Evolutionary conservation across 2,113 vertebrate genomes (phyloP).

Genomic region (Nycticebus coucang): DNA sequence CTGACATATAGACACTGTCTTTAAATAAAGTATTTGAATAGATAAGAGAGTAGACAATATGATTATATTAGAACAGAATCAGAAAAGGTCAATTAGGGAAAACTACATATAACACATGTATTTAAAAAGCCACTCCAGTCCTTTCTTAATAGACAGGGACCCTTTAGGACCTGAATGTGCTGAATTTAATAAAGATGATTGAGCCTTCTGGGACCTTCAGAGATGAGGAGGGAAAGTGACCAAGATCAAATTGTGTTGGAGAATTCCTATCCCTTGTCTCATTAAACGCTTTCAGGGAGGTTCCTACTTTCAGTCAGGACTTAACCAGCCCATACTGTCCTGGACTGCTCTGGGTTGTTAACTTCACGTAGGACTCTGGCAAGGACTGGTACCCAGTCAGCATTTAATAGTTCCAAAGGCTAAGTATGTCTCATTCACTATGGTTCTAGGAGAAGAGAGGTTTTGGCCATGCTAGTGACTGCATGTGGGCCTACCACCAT

Average conservation of each 20-base stretch:
- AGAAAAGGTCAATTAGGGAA: not conserved
- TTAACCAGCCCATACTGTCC: not conserved
- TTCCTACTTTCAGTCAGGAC: not conserved
- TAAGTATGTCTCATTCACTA: not conserved
- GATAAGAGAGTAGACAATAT: not conserved
- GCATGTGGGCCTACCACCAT: not conserved
- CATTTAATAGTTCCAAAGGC: not conserved
- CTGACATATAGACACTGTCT: not conserved
- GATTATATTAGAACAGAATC: not conserved
- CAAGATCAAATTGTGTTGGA: not conserved
- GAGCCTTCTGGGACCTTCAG: not conserved
- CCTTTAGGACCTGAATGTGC: not conserved
- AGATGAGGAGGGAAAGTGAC: not conserved
- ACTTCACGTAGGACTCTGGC: not conserved
- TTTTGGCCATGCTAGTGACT: not conserved
- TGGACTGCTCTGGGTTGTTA: not conserved
- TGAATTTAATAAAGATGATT: not conserved
- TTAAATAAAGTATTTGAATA: not conserved
- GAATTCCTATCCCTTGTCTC: not conserved
- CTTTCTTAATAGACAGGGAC: not conserved
- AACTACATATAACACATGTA: not conserved
- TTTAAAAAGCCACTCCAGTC: slow-evolving; percentile 11
- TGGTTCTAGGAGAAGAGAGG: not conserved
- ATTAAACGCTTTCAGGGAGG: not conserved
- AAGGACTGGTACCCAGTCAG: not conserved